Evolutionary conservation across 2,888 invertebrate genomes (phyloP).

Genomic region (Sinhomidia bicolor): DNA sequence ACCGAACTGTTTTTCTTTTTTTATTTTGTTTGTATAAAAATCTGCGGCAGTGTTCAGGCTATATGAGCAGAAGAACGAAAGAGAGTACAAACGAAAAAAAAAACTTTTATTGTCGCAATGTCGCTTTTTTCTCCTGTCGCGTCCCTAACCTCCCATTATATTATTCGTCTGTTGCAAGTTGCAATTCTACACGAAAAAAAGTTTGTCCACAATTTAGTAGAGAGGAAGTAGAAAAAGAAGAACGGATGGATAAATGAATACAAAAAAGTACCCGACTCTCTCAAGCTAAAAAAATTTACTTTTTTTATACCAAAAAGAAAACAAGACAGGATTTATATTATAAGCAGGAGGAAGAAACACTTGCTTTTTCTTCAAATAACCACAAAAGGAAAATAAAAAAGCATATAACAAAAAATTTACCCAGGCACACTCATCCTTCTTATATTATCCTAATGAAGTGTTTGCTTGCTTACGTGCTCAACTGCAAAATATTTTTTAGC

Average conservation of each 20-base stretch:
- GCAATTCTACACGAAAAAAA: too few species aligned
- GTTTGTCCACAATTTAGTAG: not conserved
- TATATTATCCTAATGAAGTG: not conserved
- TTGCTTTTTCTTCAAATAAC: too few species aligned
- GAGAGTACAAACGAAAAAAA: not conserved
- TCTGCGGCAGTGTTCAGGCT: not conserved
- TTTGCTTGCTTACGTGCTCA: not conserved
- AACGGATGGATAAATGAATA: not conserved
- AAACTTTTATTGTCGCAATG: slow-evolving; percentile 11
- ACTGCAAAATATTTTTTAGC: too few species aligned
- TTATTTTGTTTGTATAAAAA: not conserved
- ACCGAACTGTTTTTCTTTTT: too few species aligned
- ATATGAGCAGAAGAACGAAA: too few species aligned
- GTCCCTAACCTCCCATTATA: slow-evolving; percentile 15
- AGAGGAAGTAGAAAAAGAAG: not conserved
- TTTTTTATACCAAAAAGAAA: too few species aligned
- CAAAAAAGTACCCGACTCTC: too few species aligned
- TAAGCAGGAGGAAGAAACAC: too few species aligned
- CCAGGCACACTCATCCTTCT: not conserved
- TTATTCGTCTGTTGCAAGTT: slow-evolving; percentile 3
- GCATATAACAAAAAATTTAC: too few species aligned
- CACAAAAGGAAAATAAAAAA: too few species aligned
- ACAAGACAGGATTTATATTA: too few species aligned
- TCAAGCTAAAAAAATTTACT: too few species aligned
- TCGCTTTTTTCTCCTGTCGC: not conserved